phyloP scores from a whole-genome alignment of 2,797 vertebrate genomes.

The Muraenolepis orangiensis region DNA sequence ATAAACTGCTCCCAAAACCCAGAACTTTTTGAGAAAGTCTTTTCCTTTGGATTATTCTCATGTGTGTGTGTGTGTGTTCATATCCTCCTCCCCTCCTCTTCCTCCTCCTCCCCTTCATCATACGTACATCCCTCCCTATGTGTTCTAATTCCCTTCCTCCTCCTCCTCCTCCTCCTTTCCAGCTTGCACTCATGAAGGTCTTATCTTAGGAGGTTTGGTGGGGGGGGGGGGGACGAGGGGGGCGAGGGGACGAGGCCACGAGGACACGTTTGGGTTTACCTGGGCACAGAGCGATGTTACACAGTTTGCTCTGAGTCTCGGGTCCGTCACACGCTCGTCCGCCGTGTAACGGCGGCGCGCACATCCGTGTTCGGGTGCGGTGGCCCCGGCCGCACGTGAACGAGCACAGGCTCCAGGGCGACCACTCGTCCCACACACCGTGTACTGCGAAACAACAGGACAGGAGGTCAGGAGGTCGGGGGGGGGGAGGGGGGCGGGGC shows the following conservation, averaged over 20 bases:
- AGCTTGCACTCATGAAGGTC: neutral
- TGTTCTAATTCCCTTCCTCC: neutral
- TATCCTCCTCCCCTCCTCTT: neutral
- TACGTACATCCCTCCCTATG: neutral
- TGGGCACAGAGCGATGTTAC: slow-evolving; percentile 99
- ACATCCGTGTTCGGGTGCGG: slow-evolving; percentile 94
- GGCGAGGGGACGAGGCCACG: neutral
- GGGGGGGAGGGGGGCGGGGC: slow-evolving; percentile 21
- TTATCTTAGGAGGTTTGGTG: no score
- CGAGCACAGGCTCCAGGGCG: slow-evolving; percentile 98
- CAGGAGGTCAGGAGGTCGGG: slow-evolving; percentile 62
- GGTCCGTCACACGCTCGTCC: slow-evolving; percentile 96
- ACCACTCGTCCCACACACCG: slow-evolving; percentile 99
- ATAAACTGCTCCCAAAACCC: neutral
- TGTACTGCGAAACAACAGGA: slow-evolving; percentile 84
- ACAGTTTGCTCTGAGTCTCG: slow-evolving; percentile 98
- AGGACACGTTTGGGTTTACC: slow-evolving; percentile 77
- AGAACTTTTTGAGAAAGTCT: neutral
- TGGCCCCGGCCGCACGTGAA: slow-evolving; percentile 99
- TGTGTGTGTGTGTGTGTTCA: no score
- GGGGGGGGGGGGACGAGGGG: neutral
- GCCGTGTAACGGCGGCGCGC: slow-evolving; percentile 94
- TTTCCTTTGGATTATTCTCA: neutral
- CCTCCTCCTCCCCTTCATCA: no score
- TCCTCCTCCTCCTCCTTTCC: no score